These are phyloP conservation scores for Drosophila pruinosa DNA, from an alignment of 1,140 invertebrate genomes.

Conservation along the genomic window DNA sequence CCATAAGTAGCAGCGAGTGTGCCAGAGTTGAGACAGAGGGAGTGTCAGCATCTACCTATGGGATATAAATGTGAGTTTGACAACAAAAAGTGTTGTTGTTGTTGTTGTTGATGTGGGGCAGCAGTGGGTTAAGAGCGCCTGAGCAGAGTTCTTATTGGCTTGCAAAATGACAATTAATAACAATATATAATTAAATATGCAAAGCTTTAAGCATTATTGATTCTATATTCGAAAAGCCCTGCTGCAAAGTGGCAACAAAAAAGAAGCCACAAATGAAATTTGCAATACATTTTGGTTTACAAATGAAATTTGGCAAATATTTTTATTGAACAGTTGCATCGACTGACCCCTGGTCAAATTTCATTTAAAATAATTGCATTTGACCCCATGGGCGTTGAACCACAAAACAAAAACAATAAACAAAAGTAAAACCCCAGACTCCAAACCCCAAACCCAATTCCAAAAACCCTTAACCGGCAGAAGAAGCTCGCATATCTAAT, in stretches of 20 bases:
- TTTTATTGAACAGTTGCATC: conserved; percentile 27
- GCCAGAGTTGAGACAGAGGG: too few species aligned
- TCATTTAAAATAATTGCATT: conserved; percentile 40
- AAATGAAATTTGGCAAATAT: conserved; percentile 33
- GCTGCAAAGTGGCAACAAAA: not conserved
- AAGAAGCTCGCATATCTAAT: conserved; percentile 12
- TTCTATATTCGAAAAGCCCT: not conserved
- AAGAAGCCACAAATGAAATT: conserved; percentile 22
- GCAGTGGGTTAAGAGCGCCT: too few species aligned
- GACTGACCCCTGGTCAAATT: conserved; percentile 10
- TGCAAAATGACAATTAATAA: too few species aligned
- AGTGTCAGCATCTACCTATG: too few species aligned
- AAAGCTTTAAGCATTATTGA: too few species aligned
- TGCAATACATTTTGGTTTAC: conserved; percentile 26
- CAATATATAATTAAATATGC: too few species aligned
- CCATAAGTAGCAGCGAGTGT: too few species aligned
- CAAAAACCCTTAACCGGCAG: not conserved
- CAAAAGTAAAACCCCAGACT: not conserved
- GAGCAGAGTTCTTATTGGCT: too few species aligned
- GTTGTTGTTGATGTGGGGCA: too few species aligned
- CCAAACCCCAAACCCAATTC: not conserved
- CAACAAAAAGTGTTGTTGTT: too few species aligned
- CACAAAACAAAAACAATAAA: not conserved
- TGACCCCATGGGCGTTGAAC: conserved; percentile 8
- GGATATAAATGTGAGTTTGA: too few species aligned